These are phyloP conservation scores for Tragelaphus strepsiceros DNA, from an alignment of 2,113 vertebrate species.

Conservation along the genomic window DNA sequence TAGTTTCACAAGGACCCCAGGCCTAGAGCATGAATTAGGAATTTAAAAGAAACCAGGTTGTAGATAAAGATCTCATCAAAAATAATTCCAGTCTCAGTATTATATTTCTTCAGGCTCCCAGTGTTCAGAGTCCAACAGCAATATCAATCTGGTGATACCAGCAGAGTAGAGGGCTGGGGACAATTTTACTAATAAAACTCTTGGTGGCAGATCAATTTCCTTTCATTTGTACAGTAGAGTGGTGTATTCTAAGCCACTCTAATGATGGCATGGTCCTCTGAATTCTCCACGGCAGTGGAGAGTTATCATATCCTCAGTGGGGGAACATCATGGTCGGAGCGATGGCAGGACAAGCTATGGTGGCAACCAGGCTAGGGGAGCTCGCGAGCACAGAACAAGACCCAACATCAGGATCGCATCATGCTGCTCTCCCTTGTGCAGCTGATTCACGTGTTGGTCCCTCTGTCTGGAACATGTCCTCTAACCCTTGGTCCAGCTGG, in stretches of 20 bases:
- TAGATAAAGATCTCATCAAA: background rate
- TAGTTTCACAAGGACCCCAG: background rate
- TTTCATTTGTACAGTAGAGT: background rate
- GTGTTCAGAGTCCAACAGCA: background rate
- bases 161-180: too few species aligned
- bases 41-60: background rate
- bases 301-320: background rate
- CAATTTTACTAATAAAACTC: background rate
- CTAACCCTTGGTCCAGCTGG: background rate
- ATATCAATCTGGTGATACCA: background rate
- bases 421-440: background rate
- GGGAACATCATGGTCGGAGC: fast-evolving
- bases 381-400: fast-evolving
- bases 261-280: too few species aligned
- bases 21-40: background rate
- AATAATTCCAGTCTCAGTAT: background rate
- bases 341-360: background rate
- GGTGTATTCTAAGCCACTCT: background rate
- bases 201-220: background rate
- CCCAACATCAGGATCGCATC: fast-evolving
- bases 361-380: too few species aligned
- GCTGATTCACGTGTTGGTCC: background rate
- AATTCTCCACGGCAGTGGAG: background rate
- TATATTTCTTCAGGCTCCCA: background rate
- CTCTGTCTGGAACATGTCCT: background rate